phyloP scores from a whole-genome alignment of 2,113 vertebrate species.

The Sardina pilchardus region DNA sequence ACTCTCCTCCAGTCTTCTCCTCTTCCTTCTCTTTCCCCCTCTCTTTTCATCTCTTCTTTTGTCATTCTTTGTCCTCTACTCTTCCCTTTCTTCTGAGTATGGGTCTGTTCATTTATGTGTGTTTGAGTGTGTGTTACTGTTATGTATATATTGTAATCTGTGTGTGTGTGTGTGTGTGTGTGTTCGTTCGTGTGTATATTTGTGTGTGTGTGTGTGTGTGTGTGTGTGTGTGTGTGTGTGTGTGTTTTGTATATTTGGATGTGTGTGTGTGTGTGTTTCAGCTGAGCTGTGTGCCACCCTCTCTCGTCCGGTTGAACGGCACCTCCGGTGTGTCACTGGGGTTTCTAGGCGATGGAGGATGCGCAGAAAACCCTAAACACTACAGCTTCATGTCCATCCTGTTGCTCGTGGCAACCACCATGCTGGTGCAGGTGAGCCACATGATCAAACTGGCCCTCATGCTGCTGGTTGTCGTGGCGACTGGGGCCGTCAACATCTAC shows the following conservation, averaged over 20 bases:
- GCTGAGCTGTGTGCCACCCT: conserved; percentile 85
- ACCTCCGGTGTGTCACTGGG: conserved; percentile 56
- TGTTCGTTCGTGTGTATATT: not conserved
- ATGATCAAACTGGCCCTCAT: conserved; percentile 93
- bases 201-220: conserved; percentile 8
- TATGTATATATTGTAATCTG: not conserved
- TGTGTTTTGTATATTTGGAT: not conserved
- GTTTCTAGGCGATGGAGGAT: conserved; percentile 64
- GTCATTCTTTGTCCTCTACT: too few relatives aligned
- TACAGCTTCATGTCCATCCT: conserved; percentile 87
- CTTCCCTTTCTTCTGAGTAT: conserved; percentile 31
- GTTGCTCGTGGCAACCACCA: conserved; percentile 84
- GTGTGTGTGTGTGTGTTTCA: conserved; percentile 53
- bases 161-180: not conserved
- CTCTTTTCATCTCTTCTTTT: too few relatives aligned
- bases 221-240: conserved; percentile 22
- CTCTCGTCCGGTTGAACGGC: conserved; percentile 59
- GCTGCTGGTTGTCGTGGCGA: conserved; percentile 79
- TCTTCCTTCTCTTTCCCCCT: too few relatives aligned
- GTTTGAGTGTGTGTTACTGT: not conserved
- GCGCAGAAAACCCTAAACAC: conserved; percentile 84
- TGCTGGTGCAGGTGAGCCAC: conserved; percentile 95
- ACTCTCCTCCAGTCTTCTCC: too few relatives aligned
- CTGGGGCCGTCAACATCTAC: conserved; percentile 82
- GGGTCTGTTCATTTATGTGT: not conserved